phyloP scores from a whole-genome alignment of 2,113 vertebrate genomes.

The Zapus hudsonius region DNA sequence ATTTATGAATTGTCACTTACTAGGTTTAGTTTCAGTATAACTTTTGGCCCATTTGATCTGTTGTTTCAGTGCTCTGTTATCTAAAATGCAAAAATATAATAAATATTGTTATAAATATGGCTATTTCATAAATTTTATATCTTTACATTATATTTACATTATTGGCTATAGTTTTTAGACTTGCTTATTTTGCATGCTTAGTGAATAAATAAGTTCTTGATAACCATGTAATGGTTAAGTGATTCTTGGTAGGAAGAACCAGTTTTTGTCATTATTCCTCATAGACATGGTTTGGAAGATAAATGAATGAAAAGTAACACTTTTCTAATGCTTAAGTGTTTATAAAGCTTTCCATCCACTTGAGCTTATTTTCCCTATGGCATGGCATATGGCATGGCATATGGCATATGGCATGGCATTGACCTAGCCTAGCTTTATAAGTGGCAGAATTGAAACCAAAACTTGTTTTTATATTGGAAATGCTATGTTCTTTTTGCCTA shows the following conservation, averaged over 20 bases:
- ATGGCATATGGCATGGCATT: not conserved
- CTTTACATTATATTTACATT: too few species aligned
- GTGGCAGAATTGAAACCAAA: not conserved
- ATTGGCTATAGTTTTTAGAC: constrained; percentile 14
- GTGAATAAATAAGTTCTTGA: constrained; percentile 21
- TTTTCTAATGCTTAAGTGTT: constrained; percentile 5
- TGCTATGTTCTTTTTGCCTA: not conserved
- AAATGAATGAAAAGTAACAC: not conserved
- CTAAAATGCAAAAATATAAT: constrained; percentile 49
- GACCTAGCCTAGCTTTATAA: not conserved
- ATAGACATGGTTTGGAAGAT: not conserved
- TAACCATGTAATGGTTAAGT: constrained; percentile 5
- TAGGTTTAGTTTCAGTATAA: constrained; percentile 64
- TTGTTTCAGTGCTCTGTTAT: constrained; percentile 50
- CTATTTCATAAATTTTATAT: constrained; percentile 28
- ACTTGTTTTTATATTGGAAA: not conserved
- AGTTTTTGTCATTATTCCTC: not conserved
- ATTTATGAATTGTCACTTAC: too few species aligned
- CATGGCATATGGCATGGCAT: too few species aligned
- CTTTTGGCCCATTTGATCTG: constrained; percentile 30
- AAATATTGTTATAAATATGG: not conserved
- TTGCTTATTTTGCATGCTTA: not conserved
- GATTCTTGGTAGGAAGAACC: not conserved
- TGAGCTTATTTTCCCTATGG: not conserved
- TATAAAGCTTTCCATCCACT: not conserved